Evolutionary conservation across 2,888 invertebrate species (phyloP).

Genomic region (Dorcus hopei): DNA sequence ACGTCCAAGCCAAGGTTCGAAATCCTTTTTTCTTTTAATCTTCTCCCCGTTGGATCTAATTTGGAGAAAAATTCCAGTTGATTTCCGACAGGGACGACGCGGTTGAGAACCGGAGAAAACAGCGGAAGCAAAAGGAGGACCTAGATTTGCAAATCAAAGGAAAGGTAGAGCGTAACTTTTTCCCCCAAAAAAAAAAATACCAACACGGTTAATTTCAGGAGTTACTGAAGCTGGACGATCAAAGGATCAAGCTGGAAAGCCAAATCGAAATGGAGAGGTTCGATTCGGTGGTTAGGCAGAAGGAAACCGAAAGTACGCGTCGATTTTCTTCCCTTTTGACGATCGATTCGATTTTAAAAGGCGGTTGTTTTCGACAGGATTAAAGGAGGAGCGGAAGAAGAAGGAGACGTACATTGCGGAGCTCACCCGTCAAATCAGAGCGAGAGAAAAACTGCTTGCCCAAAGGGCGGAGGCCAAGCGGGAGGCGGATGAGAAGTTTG

Average conservation of each 20-base stretch:
- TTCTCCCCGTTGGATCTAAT: too few species aligned
- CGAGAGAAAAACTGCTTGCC: constrained; percentile 34
- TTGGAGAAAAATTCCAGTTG: constrained; percentile 39
- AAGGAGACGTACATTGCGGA: constrained; percentile 35
- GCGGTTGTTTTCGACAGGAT: background rate
- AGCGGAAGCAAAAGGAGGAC: constrained; percentile 43
- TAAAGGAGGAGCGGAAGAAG: constrained; percentile 15
- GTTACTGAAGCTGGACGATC: constrained; percentile 34
- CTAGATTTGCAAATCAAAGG: constrained; percentile 44
- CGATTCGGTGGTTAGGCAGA: constrained; percentile 32
- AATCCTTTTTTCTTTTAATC: background rate
- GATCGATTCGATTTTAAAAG: background rate
- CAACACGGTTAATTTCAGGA: constrained; percentile 21
- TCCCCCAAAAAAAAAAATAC: too few species aligned
- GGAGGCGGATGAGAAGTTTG: constrained; percentile 38
- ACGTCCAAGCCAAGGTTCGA: constrained; percentile 51
- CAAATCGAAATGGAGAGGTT: constrained; percentile 34
- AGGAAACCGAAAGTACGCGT: constrained; percentile 39
- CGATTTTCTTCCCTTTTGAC: background rate
- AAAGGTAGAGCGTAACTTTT: constrained; percentile 30
- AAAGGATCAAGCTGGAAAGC: constrained; percentile 35
- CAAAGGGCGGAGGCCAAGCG: constrained; percentile 40
- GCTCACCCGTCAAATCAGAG: constrained; percentile 39
- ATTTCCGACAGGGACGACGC: constrained; percentile 55
- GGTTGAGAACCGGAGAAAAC: constrained; percentile 47